Conservation (phyloP, 2,888 invertebrate genomes). For the Podotricha telesiphe region DNA sequence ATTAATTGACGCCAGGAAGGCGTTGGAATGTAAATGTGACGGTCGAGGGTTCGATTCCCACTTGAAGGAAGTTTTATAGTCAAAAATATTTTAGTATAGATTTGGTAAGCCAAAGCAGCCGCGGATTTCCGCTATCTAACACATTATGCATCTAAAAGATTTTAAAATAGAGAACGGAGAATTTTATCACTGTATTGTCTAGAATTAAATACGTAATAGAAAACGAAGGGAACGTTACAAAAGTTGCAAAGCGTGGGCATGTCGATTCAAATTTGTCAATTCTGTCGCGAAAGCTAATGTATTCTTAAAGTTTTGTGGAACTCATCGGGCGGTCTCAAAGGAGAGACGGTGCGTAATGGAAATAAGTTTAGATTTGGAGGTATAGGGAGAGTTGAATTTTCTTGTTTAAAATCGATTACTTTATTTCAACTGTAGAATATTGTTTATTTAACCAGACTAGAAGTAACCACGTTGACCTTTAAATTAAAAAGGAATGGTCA, state of each 20-base stretch:
- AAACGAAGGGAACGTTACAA: slow-evolving; percentile 1
- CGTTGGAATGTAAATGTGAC: background rate
- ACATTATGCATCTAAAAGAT: too few relatives aligned
- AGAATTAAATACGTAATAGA: background rate
- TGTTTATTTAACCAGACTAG: too few relatives aligned
- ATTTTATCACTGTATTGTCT: too few relatives aligned
- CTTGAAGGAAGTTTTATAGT: too few relatives aligned
- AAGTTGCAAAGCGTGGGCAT: slow-evolving; percentile 45
- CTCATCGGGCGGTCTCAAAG: slow-evolving; percentile 62
- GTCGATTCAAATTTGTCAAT: slow-evolving; percentile 73
- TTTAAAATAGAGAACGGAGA: too few relatives aligned
- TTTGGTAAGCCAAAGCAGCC: too few relatives aligned
- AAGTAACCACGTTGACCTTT: too few relatives aligned
- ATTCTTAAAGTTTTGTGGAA: slow-evolving; percentile 75
- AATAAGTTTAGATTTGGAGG: slow-evolving; percentile 58
- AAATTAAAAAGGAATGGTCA: too few relatives aligned
- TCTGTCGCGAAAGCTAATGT: slow-evolving; percentile 72
- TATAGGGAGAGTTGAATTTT: slow-evolving; percentile 9
- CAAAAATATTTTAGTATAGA: too few relatives aligned
- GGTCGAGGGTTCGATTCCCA: background rate
- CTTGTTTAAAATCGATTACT: slow-evolving; percentile 9
- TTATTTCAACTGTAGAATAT: slow-evolving; percentile 2
- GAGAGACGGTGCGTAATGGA: slow-evolving; percentile 68
- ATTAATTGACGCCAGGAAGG: slow-evolving; percentile 1
- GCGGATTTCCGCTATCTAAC: too few relatives aligned